A percentile compares a stretch with the other conserved stretches of the same genome.
Conservation (phyloP, 2,888 invertebrate species). For the Lepidochrysops patricia region DNA sequence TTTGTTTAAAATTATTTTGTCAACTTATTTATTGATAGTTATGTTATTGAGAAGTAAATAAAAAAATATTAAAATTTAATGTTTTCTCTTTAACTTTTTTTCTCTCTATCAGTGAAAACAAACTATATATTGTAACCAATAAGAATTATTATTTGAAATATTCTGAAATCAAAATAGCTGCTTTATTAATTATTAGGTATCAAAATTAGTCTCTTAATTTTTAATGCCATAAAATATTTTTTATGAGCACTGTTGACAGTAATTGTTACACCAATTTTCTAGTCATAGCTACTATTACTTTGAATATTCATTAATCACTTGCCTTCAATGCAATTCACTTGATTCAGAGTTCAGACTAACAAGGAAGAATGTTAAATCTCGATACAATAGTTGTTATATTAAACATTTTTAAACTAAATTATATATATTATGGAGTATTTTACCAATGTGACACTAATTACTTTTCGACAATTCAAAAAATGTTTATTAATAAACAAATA, state of each 20-base stretch:
- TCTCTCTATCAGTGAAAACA: no score
- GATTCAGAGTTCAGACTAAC: not conserved
- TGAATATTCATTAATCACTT: not conserved
- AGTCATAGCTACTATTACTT: constrained; percentile 29
- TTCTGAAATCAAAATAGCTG: no score
- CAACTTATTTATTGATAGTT: not conserved
- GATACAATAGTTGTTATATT: constrained; percentile 31
- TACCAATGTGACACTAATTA: constrained; percentile 37
- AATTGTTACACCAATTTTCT: constrained; percentile 36
- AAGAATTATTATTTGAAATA: no score
- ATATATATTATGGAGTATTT: constrained; percentile 37
- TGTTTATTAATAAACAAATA: constrained; percentile 33
- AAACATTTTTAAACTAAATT: constrained; percentile 45
- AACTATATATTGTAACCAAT: no score
- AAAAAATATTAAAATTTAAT: not conserved
- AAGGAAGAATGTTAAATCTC: constrained; percentile 22
- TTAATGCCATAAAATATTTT: no score
- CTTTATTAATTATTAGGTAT: no score
- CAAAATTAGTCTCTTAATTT: no score
- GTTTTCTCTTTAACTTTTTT: not conserved
- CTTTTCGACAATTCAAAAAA: constrained; percentile 32
- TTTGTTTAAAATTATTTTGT: constrained; percentile 12
- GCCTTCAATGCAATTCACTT: not conserved
- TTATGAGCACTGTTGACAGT: not conserved
- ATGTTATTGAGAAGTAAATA: no score